A percentile compares a stretch with the other conserved stretches of the same genome.
These are phyloP conservation scores for Macrotus californicus DNA, from an alignment of 2,113 vertebrate genomes.

Conservation along the genomic window DNA sequence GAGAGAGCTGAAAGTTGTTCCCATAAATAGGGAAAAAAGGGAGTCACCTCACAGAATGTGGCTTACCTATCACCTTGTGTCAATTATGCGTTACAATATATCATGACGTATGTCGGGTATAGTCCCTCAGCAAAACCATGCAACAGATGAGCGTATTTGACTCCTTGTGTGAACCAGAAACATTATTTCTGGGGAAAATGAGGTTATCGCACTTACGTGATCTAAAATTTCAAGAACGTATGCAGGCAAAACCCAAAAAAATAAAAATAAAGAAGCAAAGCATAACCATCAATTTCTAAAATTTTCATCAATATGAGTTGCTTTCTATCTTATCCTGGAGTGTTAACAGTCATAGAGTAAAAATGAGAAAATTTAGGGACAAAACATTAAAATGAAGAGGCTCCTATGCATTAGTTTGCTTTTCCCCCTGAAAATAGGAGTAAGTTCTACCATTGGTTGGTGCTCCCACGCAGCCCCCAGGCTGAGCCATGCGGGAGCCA, in stretches of 20 bases:
- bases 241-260: background rate
- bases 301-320: background rate
- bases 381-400: background rate
- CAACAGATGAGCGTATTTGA: background rate
- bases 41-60: background rate
- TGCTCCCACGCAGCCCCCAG: background rate
- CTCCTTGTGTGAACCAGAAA: background rate
- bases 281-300: background rate
- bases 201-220: background rate
- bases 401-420: background rate
- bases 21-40: background rate
- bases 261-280: background rate
- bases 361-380: background rate
- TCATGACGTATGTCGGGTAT: background rate
- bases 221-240: background rate
- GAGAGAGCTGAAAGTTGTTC: background rate
- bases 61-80: background rate
- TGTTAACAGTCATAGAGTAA: background rate
- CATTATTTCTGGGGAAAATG: background rate
- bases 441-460: background rate
- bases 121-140: background rate
- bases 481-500: fast-evolving
- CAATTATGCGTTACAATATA: background rate
- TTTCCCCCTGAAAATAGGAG: background rate
- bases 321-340: background rate